phyloP scores from a whole-genome alignment of 2,113 vertebrate genomes.

The Crotalus viridis region DNA sequence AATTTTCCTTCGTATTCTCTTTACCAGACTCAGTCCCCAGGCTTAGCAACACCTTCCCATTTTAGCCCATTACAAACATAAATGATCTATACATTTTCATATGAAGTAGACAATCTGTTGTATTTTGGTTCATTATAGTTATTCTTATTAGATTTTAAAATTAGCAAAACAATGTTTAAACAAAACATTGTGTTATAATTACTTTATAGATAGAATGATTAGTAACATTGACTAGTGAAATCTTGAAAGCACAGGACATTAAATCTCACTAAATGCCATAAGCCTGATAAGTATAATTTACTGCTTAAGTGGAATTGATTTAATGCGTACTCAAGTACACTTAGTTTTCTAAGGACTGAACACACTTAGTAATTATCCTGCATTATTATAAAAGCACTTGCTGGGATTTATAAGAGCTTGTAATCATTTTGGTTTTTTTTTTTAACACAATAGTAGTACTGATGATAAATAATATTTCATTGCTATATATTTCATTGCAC shows the following conservation, averaged over 20 bases:
- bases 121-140: not conserved
- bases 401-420: not conserved
- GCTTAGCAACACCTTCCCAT: not conserved
- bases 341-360: not conserved
- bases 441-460: not conserved
- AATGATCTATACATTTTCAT: not conserved
- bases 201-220: not conserved
- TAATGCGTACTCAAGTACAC: not conserved
- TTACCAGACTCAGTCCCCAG: not conserved
- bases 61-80: not conserved
- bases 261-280: not conserved
- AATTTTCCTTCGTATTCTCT: not conserved
- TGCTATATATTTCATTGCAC: not conserved
- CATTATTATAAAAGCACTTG: not conserved
- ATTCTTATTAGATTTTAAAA: not conserved
- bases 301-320: slow-evolving; percentile 3
- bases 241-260: not conserved
- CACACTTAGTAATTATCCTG: not conserved
- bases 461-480: not conserved
- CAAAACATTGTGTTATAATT: not conserved
- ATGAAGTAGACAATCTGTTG: not conserved
- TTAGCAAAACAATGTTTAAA: not conserved
- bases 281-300: not conserved
- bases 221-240: not conserved
- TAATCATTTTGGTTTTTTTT: not conserved